Conservation (phyloP, 2,797 vertebrate species). For the Cyprinodon diabolis region DNA sequence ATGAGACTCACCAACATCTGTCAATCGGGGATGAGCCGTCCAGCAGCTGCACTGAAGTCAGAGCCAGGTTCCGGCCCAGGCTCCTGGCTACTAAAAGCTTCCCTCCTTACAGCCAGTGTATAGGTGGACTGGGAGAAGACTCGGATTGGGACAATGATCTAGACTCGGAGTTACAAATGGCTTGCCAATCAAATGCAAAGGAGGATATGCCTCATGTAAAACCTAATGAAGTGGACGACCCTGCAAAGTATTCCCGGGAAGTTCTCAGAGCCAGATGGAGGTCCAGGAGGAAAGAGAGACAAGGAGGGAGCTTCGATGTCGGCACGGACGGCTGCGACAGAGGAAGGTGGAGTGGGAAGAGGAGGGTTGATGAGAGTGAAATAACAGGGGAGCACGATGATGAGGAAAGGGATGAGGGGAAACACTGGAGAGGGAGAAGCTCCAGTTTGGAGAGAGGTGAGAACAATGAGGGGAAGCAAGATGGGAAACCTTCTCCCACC, state of each 20-base stretch:
- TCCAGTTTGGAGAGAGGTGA: constrained; percentile 20
- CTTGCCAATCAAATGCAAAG: neutral
- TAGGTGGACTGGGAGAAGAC: constrained; percentile 62
- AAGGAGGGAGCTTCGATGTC: constrained; percentile 51
- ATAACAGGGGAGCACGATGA: neutral
- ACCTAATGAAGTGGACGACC: constrained; percentile 15
- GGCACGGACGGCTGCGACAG: constrained; percentile 30
- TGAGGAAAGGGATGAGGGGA: constrained; percentile 19
- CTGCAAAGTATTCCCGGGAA: constrained; percentile 39
- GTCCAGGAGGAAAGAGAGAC: constrained; percentile 54
- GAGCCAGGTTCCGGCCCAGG: constrained; percentile 57
- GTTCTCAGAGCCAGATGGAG: constrained; percentile 55
- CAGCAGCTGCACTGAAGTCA: constrained; percentile 25
- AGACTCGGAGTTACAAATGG: neutral
- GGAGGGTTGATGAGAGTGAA: constrained; percentile 36
- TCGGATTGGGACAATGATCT: neutral
- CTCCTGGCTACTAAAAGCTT: constrained; percentile 69
- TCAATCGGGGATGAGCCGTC: constrained; percentile 11
- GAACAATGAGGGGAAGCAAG: constrained; percentile 22
- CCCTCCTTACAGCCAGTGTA: constrained; percentile 71
- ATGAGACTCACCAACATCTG: constrained; percentile 29
- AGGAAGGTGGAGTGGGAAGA: constrained; percentile 40
- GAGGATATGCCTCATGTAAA: constrained; percentile 3
- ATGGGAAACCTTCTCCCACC: neutral
- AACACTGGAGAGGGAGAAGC: constrained; percentile 25